phyloP scores from a whole-genome alignment of 2,113 vertebrate genomes.

The Otus sunia region DNA sequence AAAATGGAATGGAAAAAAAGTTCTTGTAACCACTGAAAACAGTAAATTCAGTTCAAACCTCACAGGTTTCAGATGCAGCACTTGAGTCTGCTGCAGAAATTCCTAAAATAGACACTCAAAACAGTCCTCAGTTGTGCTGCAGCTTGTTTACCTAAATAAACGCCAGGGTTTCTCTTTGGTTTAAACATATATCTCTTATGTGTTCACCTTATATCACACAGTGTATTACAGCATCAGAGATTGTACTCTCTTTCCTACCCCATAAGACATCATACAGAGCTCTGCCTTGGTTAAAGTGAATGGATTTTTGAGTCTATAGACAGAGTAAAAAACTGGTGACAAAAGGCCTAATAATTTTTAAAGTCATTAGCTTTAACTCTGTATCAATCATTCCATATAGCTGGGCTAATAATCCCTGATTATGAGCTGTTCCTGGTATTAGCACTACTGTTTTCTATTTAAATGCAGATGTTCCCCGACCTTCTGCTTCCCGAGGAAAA shows the following conservation, averaged over 20 bases:
- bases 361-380: constrained; percentile 22
- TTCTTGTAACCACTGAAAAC: background rate
- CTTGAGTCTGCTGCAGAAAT: background rate
- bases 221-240: background rate
- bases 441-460: background rate
- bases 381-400: constrained; percentile 25
- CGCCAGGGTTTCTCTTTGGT: background rate
- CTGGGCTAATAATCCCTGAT: constrained; percentile 35
- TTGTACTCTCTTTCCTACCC: background rate
- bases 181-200: background rate
- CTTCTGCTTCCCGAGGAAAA: background rate
- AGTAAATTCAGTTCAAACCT: background rate
- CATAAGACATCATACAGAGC: background rate
- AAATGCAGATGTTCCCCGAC: constrained; percentile 8
- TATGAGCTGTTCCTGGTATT: constrained; percentile 2
- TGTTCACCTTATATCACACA: background rate
- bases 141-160: background rate
- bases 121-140: background rate
- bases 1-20: background rate
- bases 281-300: background rate
- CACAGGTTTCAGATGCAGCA: background rate
- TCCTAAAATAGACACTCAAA: background rate
- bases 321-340: background rate
- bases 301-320: background rate
- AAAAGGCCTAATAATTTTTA: constrained; percentile 1